Evolutionary conservation across 2,888 invertebrate genomes (phyloP), one percentile per base, ranked within the genome.

Genomic region (Seira sanloemensis): DNA sequence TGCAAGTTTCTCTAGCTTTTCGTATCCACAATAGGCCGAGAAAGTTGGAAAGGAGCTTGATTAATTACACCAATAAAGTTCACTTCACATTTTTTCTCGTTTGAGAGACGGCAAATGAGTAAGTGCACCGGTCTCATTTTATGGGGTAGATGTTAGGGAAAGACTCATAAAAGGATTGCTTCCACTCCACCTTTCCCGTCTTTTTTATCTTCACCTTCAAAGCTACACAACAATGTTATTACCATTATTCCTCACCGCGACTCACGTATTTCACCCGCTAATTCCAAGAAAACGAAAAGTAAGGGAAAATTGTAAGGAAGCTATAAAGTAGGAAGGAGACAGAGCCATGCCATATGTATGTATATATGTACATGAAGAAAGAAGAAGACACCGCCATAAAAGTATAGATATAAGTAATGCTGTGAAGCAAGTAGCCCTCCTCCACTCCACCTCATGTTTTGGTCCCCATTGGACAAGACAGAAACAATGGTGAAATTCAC

Each of bases 21-120:
- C n/a, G n/a, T n/a, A n/a, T n/a, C 18, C 54, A 54, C 54, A 54
- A 54, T 54, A 16, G 18, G 18, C 54, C 18, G n/a, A 54, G 65
- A 65, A 24, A 67, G 68, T 18, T 46, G 27, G 72, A 82, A 72
- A 76, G 81, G 54, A 76, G 67, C 77, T 76, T 87, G 87, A 87
- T 87, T 85, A 87, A 87, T 87, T 87, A 87, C 85, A 74, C 80
- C 87, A 85, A 86, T 86, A 86, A 84, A 80, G 26, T 79, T 86
- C 72, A 46, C 67, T 69, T 19, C 27, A 72, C 75, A 62, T 69
- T 62, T 25, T 73, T 26, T 23, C 26, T 26, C 71, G 1, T 71
- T 71, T 71, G 26, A n/a, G 19, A 19, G 26, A 26, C 19, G 23
- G 19, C 4, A n/a, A 58, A 23, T 21, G 27, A 58, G 18, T 73